Conservation (phyloP, 2,797 vertebrate genomes). For the Sardinella longiceps region DNA sequence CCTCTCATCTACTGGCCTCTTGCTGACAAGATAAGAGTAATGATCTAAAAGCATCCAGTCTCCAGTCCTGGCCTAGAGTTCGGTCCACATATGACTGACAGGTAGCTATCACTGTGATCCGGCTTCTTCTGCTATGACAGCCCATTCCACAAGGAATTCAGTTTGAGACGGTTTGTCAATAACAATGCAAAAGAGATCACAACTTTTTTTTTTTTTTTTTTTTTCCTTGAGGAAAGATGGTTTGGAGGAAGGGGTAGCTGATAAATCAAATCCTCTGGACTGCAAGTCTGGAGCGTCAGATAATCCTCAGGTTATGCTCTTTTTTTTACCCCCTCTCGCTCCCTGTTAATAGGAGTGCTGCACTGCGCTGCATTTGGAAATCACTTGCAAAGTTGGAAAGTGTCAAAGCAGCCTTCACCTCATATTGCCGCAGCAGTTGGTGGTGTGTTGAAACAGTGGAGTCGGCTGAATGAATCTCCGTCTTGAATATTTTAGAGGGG, state of each 20-base stretch:
- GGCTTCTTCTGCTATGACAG: constrained; percentile 66
- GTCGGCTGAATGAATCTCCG: constrained; percentile 66
- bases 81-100: constrained; percentile 63
- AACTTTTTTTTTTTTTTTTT: constrained; percentile 46
- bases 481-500: constrained; percentile 77
- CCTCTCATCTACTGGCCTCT: constrained; percentile 29
- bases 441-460: constrained; percentile 55
- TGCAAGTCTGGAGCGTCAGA: constrained; percentile 72
- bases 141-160: constrained; percentile 63
- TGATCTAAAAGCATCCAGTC: constrained; percentile 66
- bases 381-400: constrained; percentile 60
- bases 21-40: constrained; percentile 63
- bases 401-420: constrained; percentile 59
- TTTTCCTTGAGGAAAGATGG: constrained; percentile 40
- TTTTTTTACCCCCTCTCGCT: constrained; percentile 52
- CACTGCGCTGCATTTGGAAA: constrained; percentile 66
- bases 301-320: constrained; percentile 67
- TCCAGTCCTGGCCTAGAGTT: constrained; percentile 58
- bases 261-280: constrained; percentile 71
- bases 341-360: constrained; percentile 43
- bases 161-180: constrained; percentile 70
- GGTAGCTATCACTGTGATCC: constrained; percentile 63
- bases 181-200: constrained; percentile 62
- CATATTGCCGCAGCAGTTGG: constrained; percentile 57
- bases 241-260: constrained; percentile 52